phyloP scores from a whole-genome alignment of 1,140 invertebrate species.

The Diuraphis noxia region DNA sequence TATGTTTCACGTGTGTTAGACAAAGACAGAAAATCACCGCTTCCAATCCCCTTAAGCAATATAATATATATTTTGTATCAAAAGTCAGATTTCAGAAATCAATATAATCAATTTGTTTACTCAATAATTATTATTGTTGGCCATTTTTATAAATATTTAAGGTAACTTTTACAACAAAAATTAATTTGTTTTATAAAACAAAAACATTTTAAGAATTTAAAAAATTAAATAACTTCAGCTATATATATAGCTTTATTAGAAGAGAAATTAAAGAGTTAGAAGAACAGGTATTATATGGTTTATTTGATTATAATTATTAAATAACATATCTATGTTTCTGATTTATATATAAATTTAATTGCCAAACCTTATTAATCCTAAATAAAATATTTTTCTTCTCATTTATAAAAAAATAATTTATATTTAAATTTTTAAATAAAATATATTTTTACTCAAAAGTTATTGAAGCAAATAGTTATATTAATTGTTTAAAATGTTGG shows the following conservation, averaged over 20 bases:
- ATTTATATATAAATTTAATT: background rate
- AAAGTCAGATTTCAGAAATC: background rate
- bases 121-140: no score
- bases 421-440: no score
- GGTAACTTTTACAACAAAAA: background rate
- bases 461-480: no score
- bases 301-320: background rate
- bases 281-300: conserved; percentile 71
- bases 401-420: background rate
- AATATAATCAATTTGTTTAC: background rate
- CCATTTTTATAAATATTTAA: background rate
- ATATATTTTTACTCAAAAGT: no score
- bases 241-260: no score
- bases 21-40: no score
- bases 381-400: background rate
- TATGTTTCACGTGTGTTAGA: no score
- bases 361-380: background rate
- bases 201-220: background rate
- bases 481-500: no score
- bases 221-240: background rate
- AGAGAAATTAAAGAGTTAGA: conserved; percentile 73
- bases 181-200: background rate
- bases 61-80: background rate
- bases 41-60: no score
- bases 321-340: background rate